Conservation (phyloP, 2,888 invertebrate species). For the Drymonia ruficornis region DNA sequence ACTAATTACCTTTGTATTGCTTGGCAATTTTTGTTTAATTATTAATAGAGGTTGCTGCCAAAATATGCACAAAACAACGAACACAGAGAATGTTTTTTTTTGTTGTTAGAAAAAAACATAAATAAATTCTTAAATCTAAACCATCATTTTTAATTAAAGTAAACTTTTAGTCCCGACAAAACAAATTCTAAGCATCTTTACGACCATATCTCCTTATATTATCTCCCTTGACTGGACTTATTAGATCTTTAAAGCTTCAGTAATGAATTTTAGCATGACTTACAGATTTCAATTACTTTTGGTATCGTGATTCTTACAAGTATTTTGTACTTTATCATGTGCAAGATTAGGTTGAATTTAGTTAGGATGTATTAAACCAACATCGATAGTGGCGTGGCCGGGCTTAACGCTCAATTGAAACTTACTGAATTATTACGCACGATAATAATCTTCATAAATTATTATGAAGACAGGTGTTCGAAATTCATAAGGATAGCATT, state of each 20-base stretch:
- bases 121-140: too few relatives aligned
- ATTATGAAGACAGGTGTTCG: conserved; percentile 50
- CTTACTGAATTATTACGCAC: conserved; percentile 80
- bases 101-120: too few relatives aligned
- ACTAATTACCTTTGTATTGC: too few relatives aligned
- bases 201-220: conserved; percentile 21
- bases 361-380: conserved; percentile 23
- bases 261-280: conserved; percentile 43
- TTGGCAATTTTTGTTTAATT: too few relatives aligned
- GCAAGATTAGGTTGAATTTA: not conserved
- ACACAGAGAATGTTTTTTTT: too few relatives aligned
- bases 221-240: conserved; percentile 22
- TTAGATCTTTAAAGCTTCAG: conserved; percentile 33
- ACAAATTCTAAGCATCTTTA: not conserved
- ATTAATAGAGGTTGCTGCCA: too few relatives aligned
- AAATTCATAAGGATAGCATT: conserved; percentile 42
- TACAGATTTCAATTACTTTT: conserved; percentile 36
- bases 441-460: conserved; percentile 82
- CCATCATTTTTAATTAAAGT: too few relatives aligned
- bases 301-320: not conserved
- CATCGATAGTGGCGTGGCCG: conserved; percentile 33
- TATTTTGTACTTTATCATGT: conserved; percentile 2
- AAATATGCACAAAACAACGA: too few relatives aligned
- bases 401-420: conserved; percentile 64
- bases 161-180: not conserved